Evolutionary conservation across 1,140 invertebrate genomes (phyloP), one percentile per base, ranked within the genome.

Genomic region (Cydia strobilella): DNA sequence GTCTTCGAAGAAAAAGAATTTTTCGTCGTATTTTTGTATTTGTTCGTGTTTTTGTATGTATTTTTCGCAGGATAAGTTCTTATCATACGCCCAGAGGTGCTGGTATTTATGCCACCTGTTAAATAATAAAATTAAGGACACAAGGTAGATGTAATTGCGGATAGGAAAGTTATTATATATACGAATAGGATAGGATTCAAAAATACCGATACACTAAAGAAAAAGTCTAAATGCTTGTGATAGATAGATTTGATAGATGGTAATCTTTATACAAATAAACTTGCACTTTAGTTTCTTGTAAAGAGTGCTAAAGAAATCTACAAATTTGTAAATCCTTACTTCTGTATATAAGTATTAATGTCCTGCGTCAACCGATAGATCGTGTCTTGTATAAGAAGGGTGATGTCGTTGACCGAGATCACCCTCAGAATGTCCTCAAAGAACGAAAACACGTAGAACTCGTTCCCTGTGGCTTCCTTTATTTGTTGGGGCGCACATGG

Each of bases 71-170:
- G 95, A 94, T 15, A 94, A 84, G 69, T 94, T 92, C 92, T 98
- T 98, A 83, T 98, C 97, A 79, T 94, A 95, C 10, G 95, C 94
- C 97, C 97, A 98, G 4, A 98, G 91, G 86, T 95, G 95, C 76
- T 94, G 94, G 85, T 96, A 98, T 81, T 95, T 95, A 75, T 95
- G 95, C 96, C 97, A 98, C 79, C 95, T 95, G 76, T n/a, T 86
- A 87, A 74, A 62, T 2, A 42, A 12, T 13, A 42, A 42, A 42
- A 42, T 42, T 42, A 0, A 42, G 12, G 35, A 12, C 9, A 12
- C 10, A 42, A 12, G 9, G 9, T 42, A 42, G 12, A 12, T 42
- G 39, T 42, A 31, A 31, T 42, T 42, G 39, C 12, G 39, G 3
- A 42, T 31, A 31, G 31, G 31, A 31, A 31, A 31, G 31, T 31